phyloP scores from a whole-genome alignment of 2,797 vertebrate species.

The Emys orbicularis region DNA sequence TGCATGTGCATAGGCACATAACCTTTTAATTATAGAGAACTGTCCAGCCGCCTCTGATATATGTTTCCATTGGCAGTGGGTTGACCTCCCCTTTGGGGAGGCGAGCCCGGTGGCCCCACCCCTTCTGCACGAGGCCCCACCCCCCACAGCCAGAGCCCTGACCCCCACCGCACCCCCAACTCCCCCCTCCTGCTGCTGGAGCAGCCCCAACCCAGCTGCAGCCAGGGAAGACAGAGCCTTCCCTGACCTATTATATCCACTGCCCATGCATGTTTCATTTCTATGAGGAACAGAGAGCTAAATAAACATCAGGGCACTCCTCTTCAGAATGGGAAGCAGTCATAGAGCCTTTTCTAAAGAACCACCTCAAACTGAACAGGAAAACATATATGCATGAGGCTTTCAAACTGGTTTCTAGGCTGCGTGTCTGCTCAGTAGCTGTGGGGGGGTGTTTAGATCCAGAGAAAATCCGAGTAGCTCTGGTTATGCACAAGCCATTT shows the following conservation, averaged over 20 bases:
- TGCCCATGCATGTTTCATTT: background rate
- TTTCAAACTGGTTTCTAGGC: background rate
- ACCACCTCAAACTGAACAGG: background rate
- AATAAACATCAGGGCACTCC: background rate
- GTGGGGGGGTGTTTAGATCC: slow-evolving; percentile 14
- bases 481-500: background rate
- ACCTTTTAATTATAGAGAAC: background rate
- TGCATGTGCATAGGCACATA: background rate
- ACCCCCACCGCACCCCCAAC: too few relatives aligned
- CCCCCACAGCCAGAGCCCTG: too few relatives aligned
- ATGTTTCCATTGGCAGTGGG: too few relatives aligned
- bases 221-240: too few relatives aligned
- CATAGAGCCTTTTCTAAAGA: background rate
- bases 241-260: too few relatives aligned
- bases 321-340: background rate
- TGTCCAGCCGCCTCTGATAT: background rate
- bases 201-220: too few relatives aligned
- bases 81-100: too few relatives aligned
- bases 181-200: too few relatives aligned
- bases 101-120: too few relatives aligned
- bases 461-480: background rate
- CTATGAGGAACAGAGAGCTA: rapidly evolving
- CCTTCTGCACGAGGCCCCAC: too few relatives aligned
- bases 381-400: background rate
- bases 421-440: slow-evolving; percentile 40